Base-by-base conservation (phyloP, 2,888 invertebrate species). In the Cephus sareptanus region DNA sequence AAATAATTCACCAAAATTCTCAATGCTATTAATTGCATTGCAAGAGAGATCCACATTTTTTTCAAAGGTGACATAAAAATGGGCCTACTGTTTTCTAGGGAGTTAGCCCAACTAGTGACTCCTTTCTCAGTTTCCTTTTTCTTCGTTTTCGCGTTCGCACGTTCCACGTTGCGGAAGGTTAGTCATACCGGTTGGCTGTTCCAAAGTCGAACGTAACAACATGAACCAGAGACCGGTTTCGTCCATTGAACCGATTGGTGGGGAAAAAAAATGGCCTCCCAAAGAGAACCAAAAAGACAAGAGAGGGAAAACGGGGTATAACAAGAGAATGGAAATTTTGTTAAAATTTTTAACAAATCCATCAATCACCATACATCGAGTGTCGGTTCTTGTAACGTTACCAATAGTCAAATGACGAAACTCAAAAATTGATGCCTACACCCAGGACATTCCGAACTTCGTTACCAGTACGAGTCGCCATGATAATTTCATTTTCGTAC, bases 111-210 rank as follows among this genome's bases (percentile, higher is more conserved):
- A 30, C 34, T 34, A 69, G 23, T 15, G 56, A 56, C 23, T 15
- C 23, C 56, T 56, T 56, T 23, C 23, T 56, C 56, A 23, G 9
- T 56, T 56, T 56, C 80, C 79, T 79, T 85, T 84, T 83, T 80
- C 81, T 80, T 79, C 79, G 75, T 81, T 78, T 84, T 83, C 80
- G 76, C 81, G 82, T 81, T 77, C 78, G 82, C 84, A 77, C 82
- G 81, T 78, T 77, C 74, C 76, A 80, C 77, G 84, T 88, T 88
- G 87, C 84, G 86, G 82, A 83, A 88, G 88, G 89, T 88, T 86
- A 88, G 88, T 88, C 88, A 89, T 87, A 89, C 88, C 86, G 86
- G 87, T 88, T 87, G 86, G 87, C 89, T 87, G 83, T 73, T 81
- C 83, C 71, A 34, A 71, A 33, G 80, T 81, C 77, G 76, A 85